Evolutionary conservation across 1,140 invertebrate genomes (phyloP).

Genomic region (Stratiolaelaps scimitus): DNA sequence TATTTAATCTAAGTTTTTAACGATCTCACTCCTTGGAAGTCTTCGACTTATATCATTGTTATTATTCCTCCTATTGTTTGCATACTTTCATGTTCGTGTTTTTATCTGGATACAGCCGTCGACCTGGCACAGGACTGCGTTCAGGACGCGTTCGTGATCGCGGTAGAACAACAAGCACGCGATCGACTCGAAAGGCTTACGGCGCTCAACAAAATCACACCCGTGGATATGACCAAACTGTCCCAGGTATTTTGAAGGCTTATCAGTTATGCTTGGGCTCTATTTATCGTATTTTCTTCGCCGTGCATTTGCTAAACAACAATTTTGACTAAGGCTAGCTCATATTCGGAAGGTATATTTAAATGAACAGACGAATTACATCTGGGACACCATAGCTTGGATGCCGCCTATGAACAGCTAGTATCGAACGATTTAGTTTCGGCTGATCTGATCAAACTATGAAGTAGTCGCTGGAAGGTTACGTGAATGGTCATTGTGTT

Average conservation of each 20-base stretch:
- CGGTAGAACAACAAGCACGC: slow-evolving; percentile 77
- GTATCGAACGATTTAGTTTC: too few relatives aligned
- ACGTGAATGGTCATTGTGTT: too few relatives aligned
- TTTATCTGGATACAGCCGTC: slow-evolving; percentile 52
- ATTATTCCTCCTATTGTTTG: slow-evolving; percentile 32
- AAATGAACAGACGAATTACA: too few relatives aligned
- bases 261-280: neutral
- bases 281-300: slow-evolving; percentile 25
- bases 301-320: too few relatives aligned
- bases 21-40: slow-evolving; percentile 27
- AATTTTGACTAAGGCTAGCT: too few relatives aligned
- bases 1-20: slow-evolving; percentile 36
- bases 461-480: too few relatives aligned
- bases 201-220: slow-evolving; percentile 74
- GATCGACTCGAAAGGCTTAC: slow-evolving; percentile 77
- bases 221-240: slow-evolving; percentile 86
- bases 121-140: slow-evolving; percentile 68
- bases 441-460: too few relatives aligned
- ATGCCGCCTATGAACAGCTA: too few relatives aligned
- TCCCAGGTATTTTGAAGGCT: slow-evolving; percentile 49
- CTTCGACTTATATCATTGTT: slow-evolving; percentile 14
- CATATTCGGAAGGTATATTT: too few relatives aligned
- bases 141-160: slow-evolving; percentile 92
- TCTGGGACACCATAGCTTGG: too few relatives aligned
- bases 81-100: slow-evolving; percentile 41